Evolutionary conservation across 2,113 vertebrate genomes (phyloP).

Genomic region (Notothenia coriiceps): DNA sequence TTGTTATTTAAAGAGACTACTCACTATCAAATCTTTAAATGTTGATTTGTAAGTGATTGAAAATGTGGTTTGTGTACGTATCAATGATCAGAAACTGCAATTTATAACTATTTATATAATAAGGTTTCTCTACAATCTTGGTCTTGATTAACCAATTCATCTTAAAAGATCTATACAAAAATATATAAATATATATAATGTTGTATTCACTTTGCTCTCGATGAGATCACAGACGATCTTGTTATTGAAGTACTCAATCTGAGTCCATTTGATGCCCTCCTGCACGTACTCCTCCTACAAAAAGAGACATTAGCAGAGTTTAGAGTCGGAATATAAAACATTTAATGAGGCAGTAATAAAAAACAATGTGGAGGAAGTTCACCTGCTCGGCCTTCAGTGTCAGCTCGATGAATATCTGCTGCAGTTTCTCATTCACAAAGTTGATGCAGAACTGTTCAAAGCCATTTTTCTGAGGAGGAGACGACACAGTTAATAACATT

Average conservation of each 20-base stretch:
- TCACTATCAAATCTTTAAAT: neutral
- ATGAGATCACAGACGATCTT: slow-evolving; percentile 98
- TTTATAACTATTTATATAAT: neutral
- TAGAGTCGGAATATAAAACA: slow-evolving; percentile 11
- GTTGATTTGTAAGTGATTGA: neutral
- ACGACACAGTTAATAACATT: slow-evolving; percentile 34
- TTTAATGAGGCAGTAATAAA: neutral
- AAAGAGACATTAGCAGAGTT: slow-evolving; percentile 32
- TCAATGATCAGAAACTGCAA: neutral
- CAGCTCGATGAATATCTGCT: slow-evolving; percentile 98
- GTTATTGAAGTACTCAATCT: slow-evolving; percentile 97
- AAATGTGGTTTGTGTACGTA: neutral
- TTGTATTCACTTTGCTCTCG: slow-evolving; percentile 91
- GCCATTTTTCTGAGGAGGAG: slow-evolving; percentile 93
- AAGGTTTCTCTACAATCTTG: neutral
- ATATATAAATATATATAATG: neutral
- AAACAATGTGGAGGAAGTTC: slow-evolving; percentile 38
- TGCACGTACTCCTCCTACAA: slow-evolving; percentile 95
- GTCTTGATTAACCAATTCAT: neutral
- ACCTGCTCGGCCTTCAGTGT: slow-evolving; percentile 99
- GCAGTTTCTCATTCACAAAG: slow-evolving; percentile 98
- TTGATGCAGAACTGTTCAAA: slow-evolving; percentile 99
- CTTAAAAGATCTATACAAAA: neutral
- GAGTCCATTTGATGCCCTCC: slow-evolving; percentile 94
- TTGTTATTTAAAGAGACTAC: neutral